Conservation (phyloP, 2,113 vertebrate genomes). For the Phrynosoma platyrhinos region DNA sequence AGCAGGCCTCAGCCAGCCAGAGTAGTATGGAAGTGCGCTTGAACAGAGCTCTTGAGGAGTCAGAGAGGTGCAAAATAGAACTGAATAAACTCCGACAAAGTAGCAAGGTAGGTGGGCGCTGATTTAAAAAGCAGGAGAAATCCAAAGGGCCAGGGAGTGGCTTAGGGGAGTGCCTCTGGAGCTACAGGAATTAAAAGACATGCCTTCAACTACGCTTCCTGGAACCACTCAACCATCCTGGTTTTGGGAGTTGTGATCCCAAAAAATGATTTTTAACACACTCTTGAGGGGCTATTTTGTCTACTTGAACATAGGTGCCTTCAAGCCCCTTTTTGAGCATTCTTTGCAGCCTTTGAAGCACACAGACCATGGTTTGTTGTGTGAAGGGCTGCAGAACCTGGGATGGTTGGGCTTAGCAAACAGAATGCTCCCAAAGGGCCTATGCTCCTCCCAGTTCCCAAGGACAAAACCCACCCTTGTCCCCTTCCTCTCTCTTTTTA, state of each 20-base stretch:
- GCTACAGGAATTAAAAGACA: no score
- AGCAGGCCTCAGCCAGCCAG: constrained; percentile 83
- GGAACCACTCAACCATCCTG: neutral
- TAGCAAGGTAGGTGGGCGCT: constrained; percentile 80
- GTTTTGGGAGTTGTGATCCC: no score
- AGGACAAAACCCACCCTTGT: neutral
- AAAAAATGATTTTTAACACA: neutral
- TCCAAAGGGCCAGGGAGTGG: no score
- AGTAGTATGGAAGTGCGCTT: constrained; percentile 86
- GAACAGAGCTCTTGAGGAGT: constrained; percentile 92
- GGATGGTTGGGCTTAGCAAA: neutral
- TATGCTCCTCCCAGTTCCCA: neutral
- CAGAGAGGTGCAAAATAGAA: constrained; percentile 85
- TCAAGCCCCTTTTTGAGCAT: neutral
- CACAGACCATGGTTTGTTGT: no score
- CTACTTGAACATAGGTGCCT: no score
- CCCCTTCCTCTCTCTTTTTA: constrained; percentile 62
- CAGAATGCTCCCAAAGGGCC: no score
- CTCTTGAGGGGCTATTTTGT: no score
- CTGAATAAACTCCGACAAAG: constrained; percentile 87
- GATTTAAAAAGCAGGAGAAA: neutral
- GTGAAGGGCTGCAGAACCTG: neutral
- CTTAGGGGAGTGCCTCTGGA: neutral
- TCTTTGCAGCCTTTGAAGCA: neutral
- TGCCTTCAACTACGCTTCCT: no score